phyloP scores from a whole-genome alignment of 2,113 vertebrate species.

The Burhinus bistriatus region DNA sequence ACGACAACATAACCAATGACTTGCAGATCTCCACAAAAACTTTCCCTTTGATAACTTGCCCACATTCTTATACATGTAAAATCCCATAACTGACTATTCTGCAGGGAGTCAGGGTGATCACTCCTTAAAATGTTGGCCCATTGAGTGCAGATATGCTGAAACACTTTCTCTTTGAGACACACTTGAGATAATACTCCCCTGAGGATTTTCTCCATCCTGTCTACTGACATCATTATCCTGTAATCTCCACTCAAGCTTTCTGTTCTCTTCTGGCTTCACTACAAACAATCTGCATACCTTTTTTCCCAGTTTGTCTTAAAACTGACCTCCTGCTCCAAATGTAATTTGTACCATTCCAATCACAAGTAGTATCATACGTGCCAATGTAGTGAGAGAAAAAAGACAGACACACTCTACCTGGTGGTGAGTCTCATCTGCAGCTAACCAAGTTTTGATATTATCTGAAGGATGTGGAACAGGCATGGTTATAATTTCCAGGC shows the following conservation, averaged over 20 bases:
- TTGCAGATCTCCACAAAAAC: background rate
- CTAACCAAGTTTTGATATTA: constrained; percentile 39
- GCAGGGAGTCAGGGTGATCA: background rate
- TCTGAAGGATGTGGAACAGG: constrained; percentile 48
- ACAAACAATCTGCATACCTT: background rate
- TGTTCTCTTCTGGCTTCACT: background rate
- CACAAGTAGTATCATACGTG: fast-evolving
- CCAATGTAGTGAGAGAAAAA: background rate
- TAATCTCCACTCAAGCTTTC: background rate
- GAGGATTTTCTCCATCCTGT: background rate
- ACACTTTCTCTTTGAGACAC: background rate
- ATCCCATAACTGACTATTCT: background rate
- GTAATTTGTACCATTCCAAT: fast-evolving
- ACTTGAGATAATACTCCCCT: background rate
- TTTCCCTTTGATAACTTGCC: background rate
- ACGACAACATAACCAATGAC: background rate
- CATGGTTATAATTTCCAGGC: constrained; percentile 1
- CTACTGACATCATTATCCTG: background rate
- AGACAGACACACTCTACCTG: background rate
- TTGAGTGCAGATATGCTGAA: background rate
- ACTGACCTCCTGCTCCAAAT: background rate
- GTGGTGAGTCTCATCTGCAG: background rate
- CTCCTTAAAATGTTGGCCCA: background rate
- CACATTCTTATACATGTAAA: background rate
- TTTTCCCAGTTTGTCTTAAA: background rate